Evolutionary conservation across 2,113 vertebrate species (phyloP), one percentile per base, ranked within the genome.

Genomic region (Colaptes auratus): DNA sequence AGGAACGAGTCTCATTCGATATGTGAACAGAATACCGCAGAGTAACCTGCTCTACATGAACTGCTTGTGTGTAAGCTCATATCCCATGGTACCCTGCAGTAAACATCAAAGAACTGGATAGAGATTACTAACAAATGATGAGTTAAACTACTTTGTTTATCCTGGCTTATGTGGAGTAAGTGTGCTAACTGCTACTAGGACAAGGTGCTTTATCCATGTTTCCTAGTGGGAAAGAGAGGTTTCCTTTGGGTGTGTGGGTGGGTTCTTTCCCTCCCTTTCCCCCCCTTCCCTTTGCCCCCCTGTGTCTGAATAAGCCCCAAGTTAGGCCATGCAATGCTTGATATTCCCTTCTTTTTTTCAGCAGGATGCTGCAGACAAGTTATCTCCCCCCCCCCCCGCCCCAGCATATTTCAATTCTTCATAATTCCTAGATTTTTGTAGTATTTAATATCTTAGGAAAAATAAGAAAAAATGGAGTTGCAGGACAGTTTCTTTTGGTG

Each of bases 341-440:
- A 17, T 31, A 33, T 82, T 82, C 6, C 12, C 35, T 75, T n/a
- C 39, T 78, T 35, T 0, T 86, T 70, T 76, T 28, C 9, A 50
- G 9, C 1, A 71, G 69, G 19, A 16, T 1, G 0, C 1, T 36
- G 15, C n/a, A 63, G 3, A 5, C 20, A 42, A 10, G 1, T 9
- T 61, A 6, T 65, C 2, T 79, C 33, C 21, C 31, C 35, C 7
- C 1, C 14, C 3, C 18, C 39, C n/a, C n/a, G n/a, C 10, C 44
- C 12, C 5, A 13, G 7, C 8, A 1, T 60, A 3, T 90, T 88
- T 60, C 2, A 53, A 13, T 60, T 44, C 8, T 48, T 84, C 3
- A 2, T 39, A 53, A 88, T 48, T 64, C 17, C 15, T 53, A 9
- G 2, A 4, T 78, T 52, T 83, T 64, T 2, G 11, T 20, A 20